Percentiles rank a stretch among this genome's conserved stretches.
These are phyloP conservation scores for Semotilus atromaculatus DNA, from an alignment of 2,797 vertebrate genomes.

Conservation along the genomic window DNA sequence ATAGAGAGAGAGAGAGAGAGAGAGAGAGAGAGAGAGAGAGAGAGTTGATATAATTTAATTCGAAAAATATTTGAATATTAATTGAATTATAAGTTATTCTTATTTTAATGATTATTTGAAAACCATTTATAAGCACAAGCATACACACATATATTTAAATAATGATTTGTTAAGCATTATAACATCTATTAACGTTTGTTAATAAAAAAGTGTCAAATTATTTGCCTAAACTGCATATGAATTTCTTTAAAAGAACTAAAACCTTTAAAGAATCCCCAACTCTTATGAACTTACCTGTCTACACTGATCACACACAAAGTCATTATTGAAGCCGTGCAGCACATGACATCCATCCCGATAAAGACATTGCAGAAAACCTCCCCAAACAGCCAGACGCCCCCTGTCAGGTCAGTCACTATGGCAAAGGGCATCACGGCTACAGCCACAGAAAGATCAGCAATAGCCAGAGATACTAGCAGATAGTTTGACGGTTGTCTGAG, in stretches of 20 bases:
- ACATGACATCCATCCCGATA: conserved; percentile 86
- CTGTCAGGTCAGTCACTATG: conserved; percentile 83
- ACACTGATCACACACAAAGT: conserved; percentile 86
- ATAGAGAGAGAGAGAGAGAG: too few relatives aligned
- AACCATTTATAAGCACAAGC: background rate
- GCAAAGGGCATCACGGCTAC: conserved; percentile 83
- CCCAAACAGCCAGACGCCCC: conserved; percentile 84
- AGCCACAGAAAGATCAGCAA: conserved; percentile 82
- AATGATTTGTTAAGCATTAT: background rate
- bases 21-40: too few relatives aligned
- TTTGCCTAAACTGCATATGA: background rate
- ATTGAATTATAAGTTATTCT: too few relatives aligned
- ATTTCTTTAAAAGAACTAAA: background rate
- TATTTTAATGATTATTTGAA: too few relatives aligned
- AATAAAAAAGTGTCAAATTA: background rate
- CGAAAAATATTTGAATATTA: too few relatives aligned
- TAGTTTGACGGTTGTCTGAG: conserved; percentile 84
- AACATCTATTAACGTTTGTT: background rate
- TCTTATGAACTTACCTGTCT: conserved; percentile 75
- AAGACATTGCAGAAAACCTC: conserved; percentile 85
- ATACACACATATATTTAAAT: background rate
- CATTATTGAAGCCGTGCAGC: conserved; percentile 86
- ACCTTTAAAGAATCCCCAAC: background rate
- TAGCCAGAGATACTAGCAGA: conserved; percentile 80
- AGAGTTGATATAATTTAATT: too few relatives aligned